phyloP scores from a whole-genome alignment of 2,888 invertebrate species.

The Biston stratarius region DNA sequence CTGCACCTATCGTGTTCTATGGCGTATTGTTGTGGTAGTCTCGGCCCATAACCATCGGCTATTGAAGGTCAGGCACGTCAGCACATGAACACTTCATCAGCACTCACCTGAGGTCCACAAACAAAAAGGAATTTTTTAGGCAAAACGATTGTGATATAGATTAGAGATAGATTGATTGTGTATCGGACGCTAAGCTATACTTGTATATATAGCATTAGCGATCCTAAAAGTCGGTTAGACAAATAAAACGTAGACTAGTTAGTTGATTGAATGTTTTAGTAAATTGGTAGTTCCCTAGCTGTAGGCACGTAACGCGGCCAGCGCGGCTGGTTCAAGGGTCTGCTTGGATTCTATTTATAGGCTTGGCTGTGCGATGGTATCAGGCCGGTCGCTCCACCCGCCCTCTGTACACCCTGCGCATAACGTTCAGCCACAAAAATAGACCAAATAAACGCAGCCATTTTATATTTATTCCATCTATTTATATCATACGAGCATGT shows the following conservation, averaged over 20 bases:
- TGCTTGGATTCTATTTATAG: conserved; percentile 82
- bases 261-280: conserved; percentile 14
- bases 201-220: no score
- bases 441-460: conserved; percentile 74
- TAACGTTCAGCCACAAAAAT: conserved; percentile 79
- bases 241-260: conserved; percentile 18
- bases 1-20: conserved; percentile 77
- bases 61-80: conserved; percentile 50
- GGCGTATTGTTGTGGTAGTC: conserved; percentile 73
- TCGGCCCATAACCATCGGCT: neutral
- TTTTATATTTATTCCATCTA: conserved; percentile 81
- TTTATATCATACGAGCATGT: conserved; percentile 74
- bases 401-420: conserved; percentile 79
- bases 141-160: no score
- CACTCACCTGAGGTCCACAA: no score
- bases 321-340: conserved; percentile 84
- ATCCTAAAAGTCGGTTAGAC: neutral
- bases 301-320: conserved; percentile 42
- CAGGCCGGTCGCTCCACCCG: conserved; percentile 71
- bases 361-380: conserved; percentile 76
- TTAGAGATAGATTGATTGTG: no score
- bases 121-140: no score
- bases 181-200: no score
- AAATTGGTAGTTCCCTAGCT: conserved; percentile 13
- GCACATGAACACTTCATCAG: neutral